These are phyloP conservation scores for Stenoptilia bipunctidactyla DNA, from an alignment of 2,888 invertebrate species.

Conservation along the genomic window DNA sequence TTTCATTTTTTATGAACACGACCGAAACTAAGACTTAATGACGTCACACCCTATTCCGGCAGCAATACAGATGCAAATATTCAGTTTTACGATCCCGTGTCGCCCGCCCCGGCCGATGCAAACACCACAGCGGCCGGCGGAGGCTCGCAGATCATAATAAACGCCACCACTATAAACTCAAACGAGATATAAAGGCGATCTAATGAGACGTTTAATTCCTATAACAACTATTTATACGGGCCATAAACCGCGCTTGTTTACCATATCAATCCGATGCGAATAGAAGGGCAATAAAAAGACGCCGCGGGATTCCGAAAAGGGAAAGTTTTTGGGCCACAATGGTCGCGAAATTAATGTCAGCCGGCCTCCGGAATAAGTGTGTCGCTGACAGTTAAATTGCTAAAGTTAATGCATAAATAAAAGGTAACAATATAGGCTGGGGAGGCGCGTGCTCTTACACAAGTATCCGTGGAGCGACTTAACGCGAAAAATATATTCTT, in stretches of 20 bases:
- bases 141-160: conserved; percentile 21
- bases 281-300: conserved; percentile 29
- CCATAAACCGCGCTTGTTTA: conserved; percentile 27
- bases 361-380: conserved; percentile 24
- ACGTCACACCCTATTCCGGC: neutral
- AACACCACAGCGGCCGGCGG: conserved; percentile 18
- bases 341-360: conserved; percentile 32
- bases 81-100: conserved; percentile 24
- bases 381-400: conserved; percentile 52
- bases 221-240: conserved; percentile 22
- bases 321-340: conserved; percentile 23
- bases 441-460: conserved; percentile 8
- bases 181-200: conserved; percentile 19
- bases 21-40: neutral
- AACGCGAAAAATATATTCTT: too few relatives aligned
- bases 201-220: conserved; percentile 38
- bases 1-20: neutral
- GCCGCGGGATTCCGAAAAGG: conserved; percentile 18
- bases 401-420: conserved; percentile 66
- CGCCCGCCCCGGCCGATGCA: conserved; percentile 21
- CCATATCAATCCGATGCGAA: conserved; percentile 38
- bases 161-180: conserved; percentile 21
- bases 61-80: conserved; percentile 30
- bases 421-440: conserved; percentile 49
- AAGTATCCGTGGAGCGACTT: neutral